A percentile compares a stretch with the other conserved stretches of the same genome.
phyloP scores from a whole-genome alignment of 2,888 invertebrate genomes.

The Trissolcus japonicus region DNA sequence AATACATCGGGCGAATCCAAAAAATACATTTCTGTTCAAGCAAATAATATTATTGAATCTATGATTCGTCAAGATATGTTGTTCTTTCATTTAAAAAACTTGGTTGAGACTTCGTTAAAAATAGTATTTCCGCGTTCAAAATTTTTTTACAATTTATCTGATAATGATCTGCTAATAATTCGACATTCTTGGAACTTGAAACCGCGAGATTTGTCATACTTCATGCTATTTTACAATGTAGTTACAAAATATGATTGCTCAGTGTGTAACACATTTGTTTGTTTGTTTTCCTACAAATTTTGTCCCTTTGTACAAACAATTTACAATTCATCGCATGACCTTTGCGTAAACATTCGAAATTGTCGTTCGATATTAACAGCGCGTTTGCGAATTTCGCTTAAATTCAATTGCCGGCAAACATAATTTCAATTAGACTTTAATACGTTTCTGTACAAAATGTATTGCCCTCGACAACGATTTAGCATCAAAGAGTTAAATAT shows the following conservation, averaged over 20 bases:
- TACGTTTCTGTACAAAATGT: constrained; percentile 1
- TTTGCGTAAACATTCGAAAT: constrained; percentile 7
- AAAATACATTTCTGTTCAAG: neutral
- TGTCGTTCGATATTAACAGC: neutral
- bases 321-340: constrained; percentile 21
- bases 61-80: too few species aligned
- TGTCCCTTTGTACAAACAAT: constrained; percentile 4
- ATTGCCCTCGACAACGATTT: constrained; percentile 14
- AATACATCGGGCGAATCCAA: neutral
- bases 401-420: neutral
- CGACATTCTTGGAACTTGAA: constrained; percentile 34
- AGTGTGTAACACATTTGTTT: neutral
- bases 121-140: constrained; percentile 16
- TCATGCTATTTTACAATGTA: constrained; percentile 22
- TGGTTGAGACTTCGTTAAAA: constrained; percentile 24
- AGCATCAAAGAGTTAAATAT: neutral
- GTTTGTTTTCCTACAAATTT: neutral
- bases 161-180: constrained; percentile 18
- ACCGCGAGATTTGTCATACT: constrained; percentile 21
- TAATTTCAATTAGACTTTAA: neutral
- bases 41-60: too few species aligned
- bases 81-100: neutral
- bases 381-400: too few species aligned
- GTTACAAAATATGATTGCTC: constrained; percentile 10
- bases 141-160: constrained; percentile 33